Percentiles rank a stretch among this genome's conserved stretches.
These are phyloP conservation scores for Cyanoramphus novaezelandiae DNA, from an alignment of 2,113 vertebrate genomes.

Conservation along the genomic window DNA sequence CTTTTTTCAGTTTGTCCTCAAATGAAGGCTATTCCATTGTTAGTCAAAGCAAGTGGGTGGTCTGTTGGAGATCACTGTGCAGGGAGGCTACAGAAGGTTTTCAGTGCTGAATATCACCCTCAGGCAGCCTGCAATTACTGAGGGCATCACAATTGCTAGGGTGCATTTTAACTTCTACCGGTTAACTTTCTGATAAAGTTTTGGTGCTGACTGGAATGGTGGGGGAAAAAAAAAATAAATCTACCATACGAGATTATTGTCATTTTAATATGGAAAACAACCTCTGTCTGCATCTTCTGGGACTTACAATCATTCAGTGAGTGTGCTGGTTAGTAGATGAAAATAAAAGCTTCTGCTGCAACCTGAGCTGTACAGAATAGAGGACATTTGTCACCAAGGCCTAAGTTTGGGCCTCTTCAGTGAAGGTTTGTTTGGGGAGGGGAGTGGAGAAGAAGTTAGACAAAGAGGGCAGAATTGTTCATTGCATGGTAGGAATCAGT, in stretches of 20 bases:
- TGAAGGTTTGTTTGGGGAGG: neutral
- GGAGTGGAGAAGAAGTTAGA: neutral
- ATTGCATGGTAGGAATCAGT: neutral
- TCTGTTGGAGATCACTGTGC: constrained; percentile 1
- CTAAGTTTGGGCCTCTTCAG: neutral
- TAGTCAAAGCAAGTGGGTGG: constrained; percentile 14
- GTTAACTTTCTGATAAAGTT: neutral
- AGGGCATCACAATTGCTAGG: neutral
- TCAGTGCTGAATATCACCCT: neutral
- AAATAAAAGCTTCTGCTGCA: neutral
- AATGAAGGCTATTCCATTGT: constrained; percentile 1
- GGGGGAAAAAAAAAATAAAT: neutral
- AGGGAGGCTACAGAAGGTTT: neutral
- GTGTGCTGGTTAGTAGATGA: neutral
- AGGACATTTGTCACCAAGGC: neutral
- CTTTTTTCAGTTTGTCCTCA: constrained; percentile 26
- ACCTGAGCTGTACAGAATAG: neutral
- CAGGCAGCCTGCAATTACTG: neutral
- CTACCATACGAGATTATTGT: neutral
- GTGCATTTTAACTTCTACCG: neutral
- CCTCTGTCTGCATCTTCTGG: neutral
- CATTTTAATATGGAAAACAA: neutral
- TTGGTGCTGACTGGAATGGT: neutral
- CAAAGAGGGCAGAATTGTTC: neutral
- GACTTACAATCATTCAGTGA: neutral